phyloP scores from a whole-genome alignment of 2,888 invertebrate genomes.

The Acrobasis repandana region DNA sequence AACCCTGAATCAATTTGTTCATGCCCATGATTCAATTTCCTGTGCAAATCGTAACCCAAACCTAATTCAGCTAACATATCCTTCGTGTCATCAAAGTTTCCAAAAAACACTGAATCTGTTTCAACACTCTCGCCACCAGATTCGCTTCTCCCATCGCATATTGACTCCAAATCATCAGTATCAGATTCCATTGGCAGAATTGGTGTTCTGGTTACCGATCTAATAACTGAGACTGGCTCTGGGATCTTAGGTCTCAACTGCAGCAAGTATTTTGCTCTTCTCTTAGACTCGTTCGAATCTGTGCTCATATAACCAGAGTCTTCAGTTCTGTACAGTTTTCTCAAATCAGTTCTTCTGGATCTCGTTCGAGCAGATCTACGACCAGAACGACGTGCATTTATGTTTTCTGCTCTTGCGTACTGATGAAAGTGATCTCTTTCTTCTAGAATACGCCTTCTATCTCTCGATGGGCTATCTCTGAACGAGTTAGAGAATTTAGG shows the following conservation, averaged over 20 bases:
- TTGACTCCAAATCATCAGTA: conserved; percentile 89
- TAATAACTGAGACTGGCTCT: conserved; percentile 46
- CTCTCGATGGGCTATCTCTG: conserved; percentile 62
- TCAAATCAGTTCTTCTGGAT: conserved; percentile 66
- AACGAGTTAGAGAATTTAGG: conserved; percentile 50
- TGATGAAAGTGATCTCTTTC: conserved; percentile 66
- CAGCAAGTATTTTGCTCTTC: conserved; percentile 72
- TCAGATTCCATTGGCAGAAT: conserved; percentile 77
- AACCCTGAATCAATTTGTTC: conserved; percentile 77
- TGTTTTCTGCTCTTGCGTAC: conserved; percentile 59
- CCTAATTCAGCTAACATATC: conserved; percentile 69
- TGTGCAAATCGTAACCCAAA: conserved; percentile 54
- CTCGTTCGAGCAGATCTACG: conserved; percentile 68
- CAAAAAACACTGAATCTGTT: conserved; percentile 93
- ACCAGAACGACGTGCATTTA: conserved; percentile 66
- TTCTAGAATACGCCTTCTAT: conserved; percentile 59
- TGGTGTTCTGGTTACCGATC: conserved; percentile 50
- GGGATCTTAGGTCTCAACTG: conserved; percentile 66
- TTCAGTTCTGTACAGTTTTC: conserved; percentile 76
- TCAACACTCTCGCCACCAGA: conserved; percentile 94
- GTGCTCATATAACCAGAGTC: conserved; percentile 94
- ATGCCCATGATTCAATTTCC: conserved; percentile 47
- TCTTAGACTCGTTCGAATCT: conserved; percentile 87
- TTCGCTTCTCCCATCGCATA: conserved; percentile 91
- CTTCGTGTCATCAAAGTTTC: conserved; percentile 83